Base-by-base conservation (phyloP, 1,140 invertebrate genomes). In the Drosophila simulans region DNA sequence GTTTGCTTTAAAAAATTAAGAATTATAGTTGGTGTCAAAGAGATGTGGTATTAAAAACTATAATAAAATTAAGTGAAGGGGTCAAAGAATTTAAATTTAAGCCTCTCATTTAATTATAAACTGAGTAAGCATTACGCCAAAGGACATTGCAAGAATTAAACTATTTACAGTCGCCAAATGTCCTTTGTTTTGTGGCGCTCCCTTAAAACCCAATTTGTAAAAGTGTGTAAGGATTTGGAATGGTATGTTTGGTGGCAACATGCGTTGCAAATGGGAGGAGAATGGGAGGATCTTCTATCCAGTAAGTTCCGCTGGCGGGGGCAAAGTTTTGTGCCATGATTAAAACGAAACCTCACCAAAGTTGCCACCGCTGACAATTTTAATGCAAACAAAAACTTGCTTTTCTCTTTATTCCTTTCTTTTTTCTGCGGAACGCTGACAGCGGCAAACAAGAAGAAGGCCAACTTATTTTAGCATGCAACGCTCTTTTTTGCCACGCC, bases 321-420 rank as follows among this genome's bases (percentile, higher is more conserved):
- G 64, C 66, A 73, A 84, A 80, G 34, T 75, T 79, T 77, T 70
- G 66, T 55, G 79, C 66, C 73, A 74, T 82, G 78, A 76, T 84
- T 80, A 85, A 83, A 84, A 64, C 40, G 64, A 70, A 57, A 64
- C 70, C 80, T 62, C 76, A 49, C 53, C 76, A 72, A 79, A 80
- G 42, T 80, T 63, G 64, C 64, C 66, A 22, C 31, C 66, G 78
- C 83, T 86, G 82, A 86, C 82, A 88, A 60, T 79, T 76, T 83
- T 82, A 88, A 86, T 88, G 48, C 83, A 69, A 81, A 70, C 66
- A 70, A 70, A 70, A 70, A 70, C 51, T 69, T 70, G 12, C 22
- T 54, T 34, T 43, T 56, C 39, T 12, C 39, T 17, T 2, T 22
- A 2, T 22, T 22, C 2, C 3, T 22, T 39, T 15, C 20, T 12